Conservation (phyloP, 2,888 invertebrate species). For the Amiota communis region DNA sequence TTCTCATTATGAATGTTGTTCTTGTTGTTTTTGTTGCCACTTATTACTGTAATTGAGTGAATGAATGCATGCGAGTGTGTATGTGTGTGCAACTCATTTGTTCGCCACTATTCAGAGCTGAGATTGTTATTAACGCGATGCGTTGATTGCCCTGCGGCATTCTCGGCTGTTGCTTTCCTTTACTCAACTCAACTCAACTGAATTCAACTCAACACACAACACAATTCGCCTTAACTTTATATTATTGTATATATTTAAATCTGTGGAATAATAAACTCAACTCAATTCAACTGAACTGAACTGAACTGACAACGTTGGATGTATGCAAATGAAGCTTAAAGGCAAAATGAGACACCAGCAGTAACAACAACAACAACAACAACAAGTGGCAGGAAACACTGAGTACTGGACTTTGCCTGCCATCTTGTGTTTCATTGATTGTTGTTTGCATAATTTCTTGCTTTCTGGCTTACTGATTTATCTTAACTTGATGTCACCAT, state of each 20-base stretch:
- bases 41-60: slow-evolving; percentile 2
- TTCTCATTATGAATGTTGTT: slow-evolving; percentile 8
- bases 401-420: too few species aligned
- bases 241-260: slow-evolving; percentile 50
- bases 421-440: too few species aligned
- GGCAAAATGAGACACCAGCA: too few species aligned
- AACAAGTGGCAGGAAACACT: too few species aligned
- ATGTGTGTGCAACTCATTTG: not conserved
- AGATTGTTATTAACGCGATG: not conserved
- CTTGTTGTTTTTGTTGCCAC: not conserved
- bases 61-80: not conserved
- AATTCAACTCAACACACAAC: slow-evolving; percentile 45
- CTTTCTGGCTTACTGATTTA: too few species aligned
- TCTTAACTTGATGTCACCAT: too few species aligned
- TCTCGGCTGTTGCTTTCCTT: too few species aligned
- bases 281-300: not conserved
- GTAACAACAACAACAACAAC: too few species aligned
- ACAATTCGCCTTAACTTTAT: slow-evolving; percentile 51
- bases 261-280: slow-evolving; percentile 56
- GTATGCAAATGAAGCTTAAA: not conserved
- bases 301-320: not conserved
- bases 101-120: not conserved
- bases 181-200: slow-evolving; percentile 24
- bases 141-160: too few species aligned
- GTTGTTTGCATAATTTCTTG: too few species aligned